Conservation (phyloP, 2,888 invertebrate genomes). For the Eurytoma californica region DNA sequence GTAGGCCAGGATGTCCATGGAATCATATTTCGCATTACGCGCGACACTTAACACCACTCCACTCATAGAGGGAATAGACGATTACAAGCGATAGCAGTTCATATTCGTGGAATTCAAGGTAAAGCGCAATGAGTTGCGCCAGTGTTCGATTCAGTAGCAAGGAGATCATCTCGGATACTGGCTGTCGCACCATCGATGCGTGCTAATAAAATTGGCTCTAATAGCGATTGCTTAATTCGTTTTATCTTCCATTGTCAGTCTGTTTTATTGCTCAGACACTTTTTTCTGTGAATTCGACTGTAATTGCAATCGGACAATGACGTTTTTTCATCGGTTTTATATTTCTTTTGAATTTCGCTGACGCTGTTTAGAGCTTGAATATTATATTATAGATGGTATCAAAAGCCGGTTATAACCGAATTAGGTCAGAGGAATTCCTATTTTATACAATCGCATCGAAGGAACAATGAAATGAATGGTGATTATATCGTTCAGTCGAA, state of each 20-base stretch:
- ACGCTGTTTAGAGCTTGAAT: slow-evolving; percentile 25
- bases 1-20: slow-evolving; percentile 73
- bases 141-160: slow-evolving; percentile 30
- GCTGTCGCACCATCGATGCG: background rate
- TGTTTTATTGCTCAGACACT: too few species aligned
- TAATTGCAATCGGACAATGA: too few species aligned
- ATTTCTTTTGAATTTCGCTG: slow-evolving; percentile 4
- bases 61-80: slow-evolving; percentile 71
- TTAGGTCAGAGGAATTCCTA: slow-evolving; percentile 42
- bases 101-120: slow-evolving; percentile 68
- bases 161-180: slow-evolving; percentile 6
- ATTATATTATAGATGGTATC: slow-evolving; percentile 41
- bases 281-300: too few species aligned
- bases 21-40: slow-evolving; percentile 73
- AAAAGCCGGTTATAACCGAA: slow-evolving; percentile 20
- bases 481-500: slow-evolving; percentile 27
- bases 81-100: slow-evolving; percentile 71
- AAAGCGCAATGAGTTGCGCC: slow-evolving; percentile 51
- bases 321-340: slow-evolving; percentile 5
- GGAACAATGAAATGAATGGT: slow-evolving; percentile 9
- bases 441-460: slow-evolving; percentile 22
- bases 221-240: too few species aligned
- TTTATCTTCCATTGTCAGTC: too few species aligned
- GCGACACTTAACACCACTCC: slow-evolving; percentile 72
- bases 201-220: too few species aligned